Conservation (phyloP, 2,113 vertebrate genomes). For the Cairina moschata region DNA sequence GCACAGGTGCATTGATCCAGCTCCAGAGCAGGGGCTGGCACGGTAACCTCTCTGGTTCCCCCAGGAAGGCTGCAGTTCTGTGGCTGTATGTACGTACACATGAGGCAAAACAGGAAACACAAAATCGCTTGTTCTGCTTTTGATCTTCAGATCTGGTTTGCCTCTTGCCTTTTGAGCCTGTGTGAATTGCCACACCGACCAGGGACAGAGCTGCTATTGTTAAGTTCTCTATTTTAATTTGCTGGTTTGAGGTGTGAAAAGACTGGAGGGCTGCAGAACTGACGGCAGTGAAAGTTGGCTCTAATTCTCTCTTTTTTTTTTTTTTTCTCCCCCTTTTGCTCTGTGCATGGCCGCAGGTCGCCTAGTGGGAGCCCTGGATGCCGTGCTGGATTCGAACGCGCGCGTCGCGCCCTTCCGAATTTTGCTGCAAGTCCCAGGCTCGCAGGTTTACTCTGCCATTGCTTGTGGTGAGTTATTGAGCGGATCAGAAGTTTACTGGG, state of each 20-base stretch:
- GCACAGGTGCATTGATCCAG: neutral
- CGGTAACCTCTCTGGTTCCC: neutral
- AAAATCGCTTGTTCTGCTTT: neutral
- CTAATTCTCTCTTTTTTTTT: neutral
- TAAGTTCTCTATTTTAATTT: neutral
- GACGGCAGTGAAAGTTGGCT: neutral
- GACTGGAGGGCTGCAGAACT: neutral
- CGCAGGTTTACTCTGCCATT: slow-evolving; percentile 93
- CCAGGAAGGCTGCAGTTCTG: neutral
- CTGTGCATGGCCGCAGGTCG: slow-evolving; percentile 79
- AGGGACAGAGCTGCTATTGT: rapidly evolving
- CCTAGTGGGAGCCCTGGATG: slow-evolving; percentile 94
- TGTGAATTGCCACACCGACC: neutral
- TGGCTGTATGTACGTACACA: neutral
- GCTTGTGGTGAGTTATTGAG: slow-evolving; percentile 91
- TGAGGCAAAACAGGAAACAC: neutral
- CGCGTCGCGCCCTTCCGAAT: slow-evolving; percentile 92
- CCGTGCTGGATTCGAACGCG: slow-evolving; percentile 93
- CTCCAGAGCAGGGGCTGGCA: neutral
- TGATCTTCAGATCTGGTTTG: slow-evolving; percentile 22
- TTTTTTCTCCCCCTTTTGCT: no score
- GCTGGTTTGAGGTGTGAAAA: neutral
- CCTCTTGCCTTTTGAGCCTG: neutral
- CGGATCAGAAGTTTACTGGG: slow-evolving; percentile 91
- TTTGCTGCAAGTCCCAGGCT: slow-evolving; percentile 93